A percentile compares a stretch with the other conserved stretches of the same genome.
Conservation (phyloP, 2,888 invertebrate genomes). For the Periphyllus acericola region DNA sequence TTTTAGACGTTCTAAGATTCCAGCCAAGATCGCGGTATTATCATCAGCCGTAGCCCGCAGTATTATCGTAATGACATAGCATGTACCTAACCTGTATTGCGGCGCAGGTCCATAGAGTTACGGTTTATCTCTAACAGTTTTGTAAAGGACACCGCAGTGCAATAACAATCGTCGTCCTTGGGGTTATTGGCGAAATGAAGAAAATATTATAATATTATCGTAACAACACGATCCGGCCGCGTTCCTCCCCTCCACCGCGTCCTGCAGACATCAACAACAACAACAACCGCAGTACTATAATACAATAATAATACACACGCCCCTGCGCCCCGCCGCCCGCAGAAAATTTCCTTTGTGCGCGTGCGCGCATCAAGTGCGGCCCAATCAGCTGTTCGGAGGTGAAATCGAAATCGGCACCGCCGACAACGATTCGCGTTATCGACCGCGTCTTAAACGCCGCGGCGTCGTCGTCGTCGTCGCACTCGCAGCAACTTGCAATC, state of each 20-base stretch:
- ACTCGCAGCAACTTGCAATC: too few relatives aligned
- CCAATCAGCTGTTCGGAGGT: slow-evolving; percentile 46
- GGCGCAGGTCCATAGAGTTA: too few relatives aligned
- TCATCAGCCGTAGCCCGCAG: too few relatives aligned
- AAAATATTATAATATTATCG: not conserved
- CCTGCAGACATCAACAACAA: not conserved
- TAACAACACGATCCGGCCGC: not conserved
- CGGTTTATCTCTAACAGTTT: too few relatives aligned
- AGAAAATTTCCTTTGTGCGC: not conserved
- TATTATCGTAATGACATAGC: not conserved
- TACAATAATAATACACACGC: not conserved
- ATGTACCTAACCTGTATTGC: too few relatives aligned
- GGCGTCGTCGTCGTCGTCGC: too few relatives aligned
- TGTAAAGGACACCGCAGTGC: not conserved
- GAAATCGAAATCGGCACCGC: slow-evolving; percentile 28
- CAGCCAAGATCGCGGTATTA: too few relatives aligned
- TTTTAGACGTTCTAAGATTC: too few relatives aligned
- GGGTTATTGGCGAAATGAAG: not conserved
- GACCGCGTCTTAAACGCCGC: too few relatives aligned
- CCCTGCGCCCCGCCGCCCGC: not conserved
- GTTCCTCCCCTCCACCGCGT: not conserved
- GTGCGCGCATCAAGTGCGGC: slow-evolving; percentile 24
- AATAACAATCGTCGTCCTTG: not conserved
- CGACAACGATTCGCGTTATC: too few relatives aligned
- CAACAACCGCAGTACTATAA: too few relatives aligned